Evolutionary conservation across 2,888 invertebrate genomes (phyloP).

Genomic region (Unio pictorum): DNA sequence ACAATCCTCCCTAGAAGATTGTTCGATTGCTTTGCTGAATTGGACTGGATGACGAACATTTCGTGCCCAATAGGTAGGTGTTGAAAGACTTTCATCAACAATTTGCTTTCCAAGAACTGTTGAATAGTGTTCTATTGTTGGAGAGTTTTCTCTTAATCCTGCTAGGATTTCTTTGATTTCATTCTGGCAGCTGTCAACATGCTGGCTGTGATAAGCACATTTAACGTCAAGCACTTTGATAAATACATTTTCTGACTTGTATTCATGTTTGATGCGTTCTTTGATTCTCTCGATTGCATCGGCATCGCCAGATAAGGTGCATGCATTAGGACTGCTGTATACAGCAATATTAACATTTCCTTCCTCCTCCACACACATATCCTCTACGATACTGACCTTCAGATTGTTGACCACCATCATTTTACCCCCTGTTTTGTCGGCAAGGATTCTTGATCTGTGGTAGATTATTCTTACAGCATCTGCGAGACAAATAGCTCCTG

Average conservation of each 20-base stretch:
- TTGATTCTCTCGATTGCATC: conserved; percentile 27
- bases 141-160: conserved; percentile 14
- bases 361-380: conserved; percentile 7
- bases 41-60: conserved; percentile 51
- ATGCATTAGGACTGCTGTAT: conserved; percentile 33
- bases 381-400: conserved; percentile 15
- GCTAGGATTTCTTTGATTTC: conserved; percentile 25
- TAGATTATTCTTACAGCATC: conserved; percentile 44
- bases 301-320: conserved; percentile 42
- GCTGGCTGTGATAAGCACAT: conserved; percentile 55
- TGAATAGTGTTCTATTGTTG: conserved; percentile 37
- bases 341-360: conserved; percentile 31
- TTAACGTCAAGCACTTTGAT: conserved; percentile 37
- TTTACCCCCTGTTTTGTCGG: conserved; percentile 25
- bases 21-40: conserved; percentile 38
- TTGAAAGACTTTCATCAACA: conserved; percentile 18
- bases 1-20: conserved; percentile 10
- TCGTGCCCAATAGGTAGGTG: conserved; percentile 48
- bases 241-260: conserved; percentile 6
- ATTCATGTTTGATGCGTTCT: conserved; percentile 13
- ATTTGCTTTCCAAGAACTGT: conserved; percentile 43
- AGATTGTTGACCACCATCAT: conserved; percentile 43
- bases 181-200: conserved; percentile 31
- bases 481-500: conserved; percentile 31
- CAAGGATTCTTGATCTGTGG: conserved; percentile 26